Conservation (phyloP, 1,140 invertebrate species). For the Macrosteles quadrilineatus region DNA sequence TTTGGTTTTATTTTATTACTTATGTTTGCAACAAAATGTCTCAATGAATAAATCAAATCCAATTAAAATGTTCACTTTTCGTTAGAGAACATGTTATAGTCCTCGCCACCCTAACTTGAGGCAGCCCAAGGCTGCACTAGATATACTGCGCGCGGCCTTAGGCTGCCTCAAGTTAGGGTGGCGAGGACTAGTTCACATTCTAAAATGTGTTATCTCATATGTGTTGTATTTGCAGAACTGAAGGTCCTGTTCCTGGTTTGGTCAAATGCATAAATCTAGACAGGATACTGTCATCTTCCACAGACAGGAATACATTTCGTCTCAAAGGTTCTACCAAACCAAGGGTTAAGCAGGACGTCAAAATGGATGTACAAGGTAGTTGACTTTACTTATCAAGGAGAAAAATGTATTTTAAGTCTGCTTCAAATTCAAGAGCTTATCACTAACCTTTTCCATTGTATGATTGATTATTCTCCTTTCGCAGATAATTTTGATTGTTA, state of each 20-base stretch:
- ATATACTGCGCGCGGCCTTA: no score
- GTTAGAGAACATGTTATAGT: no score
- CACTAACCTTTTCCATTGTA: background rate
- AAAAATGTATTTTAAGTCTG: background rate
- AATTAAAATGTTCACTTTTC: no score
- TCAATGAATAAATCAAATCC: no score
- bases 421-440: background rate
- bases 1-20: no score
- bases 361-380: constrained; percentile 3
- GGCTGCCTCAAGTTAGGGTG: no score
- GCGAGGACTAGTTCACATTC: no score
- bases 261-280: constrained; percentile 33
- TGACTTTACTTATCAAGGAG: background rate
- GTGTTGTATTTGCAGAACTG: background rate
- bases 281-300: constrained; percentile 27
- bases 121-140: no score
- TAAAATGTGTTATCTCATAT: no score
- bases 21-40: no score
- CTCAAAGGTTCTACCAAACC: constrained; percentile 1
- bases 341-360: background rate
- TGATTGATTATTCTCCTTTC: background rate
- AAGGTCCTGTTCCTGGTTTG: constrained; percentile 31
- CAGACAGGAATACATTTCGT: constrained; percentile 29
- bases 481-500: no score
- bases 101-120: no score